A percentile compares a stretch with the other conserved stretches of the same genome.
Evolutionary conservation across 2,113 vertebrate genomes (phyloP).

Genomic region (Cheilinus undulatus): DNA sequence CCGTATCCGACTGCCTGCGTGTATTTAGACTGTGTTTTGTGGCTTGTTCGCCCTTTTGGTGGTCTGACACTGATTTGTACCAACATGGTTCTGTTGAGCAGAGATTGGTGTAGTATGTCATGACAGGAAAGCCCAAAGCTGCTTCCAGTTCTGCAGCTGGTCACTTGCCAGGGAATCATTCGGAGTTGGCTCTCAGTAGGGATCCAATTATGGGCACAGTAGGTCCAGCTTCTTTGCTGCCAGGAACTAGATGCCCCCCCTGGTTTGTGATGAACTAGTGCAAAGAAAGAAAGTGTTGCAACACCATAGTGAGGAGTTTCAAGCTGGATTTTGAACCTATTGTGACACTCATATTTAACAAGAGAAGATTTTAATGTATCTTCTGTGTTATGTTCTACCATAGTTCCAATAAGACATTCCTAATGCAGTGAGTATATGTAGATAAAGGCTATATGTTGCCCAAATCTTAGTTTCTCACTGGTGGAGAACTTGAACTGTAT

Average conservation of each 20-base stretch:
- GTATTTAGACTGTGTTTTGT: constrained; percentile 5
- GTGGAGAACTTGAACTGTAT: constrained; percentile 42
- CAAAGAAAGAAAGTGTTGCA: constrained; percentile 32
- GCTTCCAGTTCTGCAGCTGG: constrained; percentile 11
- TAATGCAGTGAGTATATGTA: not conserved
- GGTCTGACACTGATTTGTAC: constrained; percentile 41
- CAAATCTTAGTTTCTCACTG: constrained; percentile 10
- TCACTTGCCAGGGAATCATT: constrained; percentile 62
- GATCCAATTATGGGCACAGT: constrained; percentile 72
- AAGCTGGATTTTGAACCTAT: not conserved
- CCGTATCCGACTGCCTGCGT: not conserved
- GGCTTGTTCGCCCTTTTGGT: constrained; percentile 1
- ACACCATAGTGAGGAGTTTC: not conserved
- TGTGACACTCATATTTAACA: not conserved
- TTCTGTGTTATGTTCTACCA: too few species aligned
- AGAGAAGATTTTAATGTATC: too few species aligned
- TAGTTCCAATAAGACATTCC: not conserved
- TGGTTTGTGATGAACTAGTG: constrained; percentile 42
- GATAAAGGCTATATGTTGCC: constrained; percentile 2
- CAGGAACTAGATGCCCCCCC: constrained; percentile 54
- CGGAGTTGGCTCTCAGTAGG: constrained; percentile 45
- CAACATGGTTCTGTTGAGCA: constrained; percentile 26
- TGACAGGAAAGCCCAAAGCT: constrained; percentile 54
- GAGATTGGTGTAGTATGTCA: constrained; percentile 59
- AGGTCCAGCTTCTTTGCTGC: constrained; percentile 39